Percentiles rank a stretch among this genome's conserved stretches.
These are phyloP conservation scores for Deroptyus accipitrinus DNA, from an alignment of 2,113 vertebrate species.

Conservation along the genomic window DNA sequence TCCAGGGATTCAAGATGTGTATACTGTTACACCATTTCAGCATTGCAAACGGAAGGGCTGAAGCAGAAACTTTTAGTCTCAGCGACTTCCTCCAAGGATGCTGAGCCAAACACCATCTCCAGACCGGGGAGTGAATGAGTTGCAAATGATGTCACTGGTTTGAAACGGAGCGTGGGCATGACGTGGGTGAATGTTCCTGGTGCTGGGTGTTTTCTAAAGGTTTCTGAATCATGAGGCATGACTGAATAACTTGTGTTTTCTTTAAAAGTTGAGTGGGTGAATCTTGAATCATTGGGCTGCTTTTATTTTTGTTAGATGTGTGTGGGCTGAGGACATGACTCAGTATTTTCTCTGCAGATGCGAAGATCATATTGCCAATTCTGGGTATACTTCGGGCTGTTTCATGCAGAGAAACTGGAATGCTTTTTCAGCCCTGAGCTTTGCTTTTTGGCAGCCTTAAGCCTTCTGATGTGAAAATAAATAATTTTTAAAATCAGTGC, in stretches of 20 bases:
- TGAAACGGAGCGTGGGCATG: background rate
- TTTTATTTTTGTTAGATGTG: conserved; percentile 76
- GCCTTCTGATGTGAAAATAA: background rate
- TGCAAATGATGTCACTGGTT: background rate
- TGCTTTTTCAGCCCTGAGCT: conserved; percentile 23
- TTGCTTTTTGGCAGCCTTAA: conserved; percentile 33
- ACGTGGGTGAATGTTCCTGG: conserved; percentile 59
- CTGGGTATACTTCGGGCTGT: conserved; percentile 66
- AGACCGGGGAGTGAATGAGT: background rate
- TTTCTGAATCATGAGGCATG: conserved; percentile 50
- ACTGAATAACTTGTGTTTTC: conserved; percentile 75
- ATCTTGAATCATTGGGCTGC: conserved; percentile 72
- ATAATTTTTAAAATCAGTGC: background rate
- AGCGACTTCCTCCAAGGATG: background rate
- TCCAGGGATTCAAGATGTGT: background rate
- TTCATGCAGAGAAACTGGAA: conserved; percentile 59
- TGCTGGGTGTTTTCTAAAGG: conserved; percentile 63
- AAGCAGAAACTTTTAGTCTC: conserved; percentile 8
- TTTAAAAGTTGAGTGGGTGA: conserved; percentile 72
- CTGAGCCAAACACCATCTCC: background rate
- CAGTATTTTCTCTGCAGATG: conserved; percentile 76
- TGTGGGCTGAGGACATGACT: conserved; percentile 79
- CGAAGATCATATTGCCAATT: conserved; percentile 70
- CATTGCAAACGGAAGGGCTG: background rate
- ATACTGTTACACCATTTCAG: background rate